Base-by-base conservation (phyloP, 2,113 vertebrate species). In the Aegotheles bennettii region DNA sequence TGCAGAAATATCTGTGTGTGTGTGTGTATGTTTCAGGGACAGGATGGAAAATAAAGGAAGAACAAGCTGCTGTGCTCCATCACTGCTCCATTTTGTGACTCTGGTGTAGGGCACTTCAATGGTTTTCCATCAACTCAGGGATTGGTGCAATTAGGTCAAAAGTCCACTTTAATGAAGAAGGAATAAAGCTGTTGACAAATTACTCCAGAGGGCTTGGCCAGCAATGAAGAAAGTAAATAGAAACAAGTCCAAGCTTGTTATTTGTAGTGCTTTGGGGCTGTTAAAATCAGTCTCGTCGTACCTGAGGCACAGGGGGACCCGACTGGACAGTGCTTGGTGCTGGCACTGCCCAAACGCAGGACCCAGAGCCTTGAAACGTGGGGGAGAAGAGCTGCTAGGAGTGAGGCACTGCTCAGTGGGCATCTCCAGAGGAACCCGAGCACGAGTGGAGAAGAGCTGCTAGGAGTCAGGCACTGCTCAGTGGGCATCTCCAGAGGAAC, bases 101-200 rank as follows among this genome's bases (percentile, higher is more conserved):
- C 25, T 59, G 56, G 36, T 51, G 26, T 54, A 59, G 80, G 33
- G 60, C 38, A 59, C 61, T 65, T 76, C 67, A 64, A 42, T 92
- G 35, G 9, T 80, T 85, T 85, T 47, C 47, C n/a, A 24, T n/a
- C 64, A 87, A 54, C 43, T n/a, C 10, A 1, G 29, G 36, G 51
- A 89, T 84, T 54, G 84, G 70, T 19, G 69, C 56, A 87, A 60
- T 89, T 79, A 89, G 36, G 69, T 59, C 69, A 89, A 81, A 93
- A 67, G 24, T 59, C 65, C 26, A 26, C 17, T 54, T 81, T 77
- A 81, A 51, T 25, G 47, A 82, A 91, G 76, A 87, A 54, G 25
- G 29, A 84, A 50, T 54, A 87, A 89, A 77, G 80, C 68, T 77
- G 36, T 53, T 90, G 63, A 74, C 60, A 68, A 90, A 38, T 47